These are phyloP conservation scores for Xylota segnis DNA, from an alignment of 2,888 invertebrate genomes.

Conservation along the genomic window DNA sequence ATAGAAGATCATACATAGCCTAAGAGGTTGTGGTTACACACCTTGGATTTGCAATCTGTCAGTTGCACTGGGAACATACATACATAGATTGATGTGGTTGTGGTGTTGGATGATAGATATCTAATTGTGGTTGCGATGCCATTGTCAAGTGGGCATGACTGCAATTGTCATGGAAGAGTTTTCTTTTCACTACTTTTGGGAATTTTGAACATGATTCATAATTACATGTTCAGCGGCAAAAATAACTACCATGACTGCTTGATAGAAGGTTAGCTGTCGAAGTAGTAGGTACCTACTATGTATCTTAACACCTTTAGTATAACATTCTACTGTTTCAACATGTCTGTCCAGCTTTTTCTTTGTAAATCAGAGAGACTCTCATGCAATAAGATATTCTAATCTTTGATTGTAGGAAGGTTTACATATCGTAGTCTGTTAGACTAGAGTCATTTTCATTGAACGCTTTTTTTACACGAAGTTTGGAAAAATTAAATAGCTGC, in stretches of 20 bases:
- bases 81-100: constrained; percentile 4
- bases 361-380: too few species aligned
- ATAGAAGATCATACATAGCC: neutral
- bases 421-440: too few species aligned
- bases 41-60: constrained; percentile 12
- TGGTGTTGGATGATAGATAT: neutral
- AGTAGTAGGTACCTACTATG: too few species aligned
- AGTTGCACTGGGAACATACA: neutral
- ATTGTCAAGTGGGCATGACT: neutral
- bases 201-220: neutral
- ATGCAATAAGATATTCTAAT: too few species aligned
- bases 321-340: too few species aligned
- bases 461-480: too few species aligned
- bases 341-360: too few species aligned
- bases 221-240: neutral
- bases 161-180: neutral
- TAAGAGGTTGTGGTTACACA: constrained; percentile 18
- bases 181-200: neutral
- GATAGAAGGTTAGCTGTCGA: too few species aligned
- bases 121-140: neutral
- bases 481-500: too few species aligned
- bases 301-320: too few species aligned
- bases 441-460: too few species aligned
- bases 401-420: too few species aligned
- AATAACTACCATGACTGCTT: neutral